Evolutionary conservation across 2,113 vertebrate species (phyloP).

Genomic region (Myiagra hebetior): DNA sequence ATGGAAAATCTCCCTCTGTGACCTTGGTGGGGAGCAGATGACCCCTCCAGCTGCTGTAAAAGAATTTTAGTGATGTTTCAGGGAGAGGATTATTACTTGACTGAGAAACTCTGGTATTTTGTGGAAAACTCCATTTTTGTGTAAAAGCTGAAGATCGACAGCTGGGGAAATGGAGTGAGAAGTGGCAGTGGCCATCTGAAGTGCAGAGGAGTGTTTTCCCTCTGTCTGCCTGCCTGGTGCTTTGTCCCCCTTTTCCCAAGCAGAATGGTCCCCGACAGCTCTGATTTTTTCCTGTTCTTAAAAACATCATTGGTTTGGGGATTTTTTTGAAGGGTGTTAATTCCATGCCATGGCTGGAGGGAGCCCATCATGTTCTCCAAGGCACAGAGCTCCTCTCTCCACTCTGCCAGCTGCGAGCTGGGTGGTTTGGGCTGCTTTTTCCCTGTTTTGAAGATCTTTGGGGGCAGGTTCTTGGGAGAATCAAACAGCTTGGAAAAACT

Average conservation of each 20-base stretch:
- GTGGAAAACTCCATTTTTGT: neutral
- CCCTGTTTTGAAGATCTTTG: neutral
- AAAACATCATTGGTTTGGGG: neutral
- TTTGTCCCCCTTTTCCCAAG: neutral
- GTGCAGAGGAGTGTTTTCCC: neutral
- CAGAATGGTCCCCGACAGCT: neutral
- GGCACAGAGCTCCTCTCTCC: neutral
- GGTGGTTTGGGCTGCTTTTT: neutral
- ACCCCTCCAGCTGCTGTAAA: neutral
- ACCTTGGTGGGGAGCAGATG: neutral
- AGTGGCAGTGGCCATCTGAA: neutral
- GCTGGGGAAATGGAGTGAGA: neutral
- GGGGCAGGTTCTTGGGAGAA: neutral
- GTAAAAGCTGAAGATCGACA: neutral
- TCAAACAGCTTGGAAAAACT: neutral
- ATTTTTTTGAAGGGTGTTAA: neutral
- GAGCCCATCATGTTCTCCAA: neutral
- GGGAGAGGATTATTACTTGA: neutral
- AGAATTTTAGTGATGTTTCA: neutral
- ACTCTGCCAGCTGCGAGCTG: neutral
- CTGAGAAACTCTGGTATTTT: neutral
- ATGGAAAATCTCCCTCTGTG: neutral
- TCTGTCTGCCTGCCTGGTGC: accelerated
- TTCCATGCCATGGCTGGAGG: accelerated
- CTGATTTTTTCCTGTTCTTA: neutral